A percentile compares a stretch with the other conserved stretches of the same genome.
These are phyloP conservation scores for Emydura subglobosa DNA, from an alignment of 2,113 vertebrate genomes.

Conservation along the genomic window DNA sequence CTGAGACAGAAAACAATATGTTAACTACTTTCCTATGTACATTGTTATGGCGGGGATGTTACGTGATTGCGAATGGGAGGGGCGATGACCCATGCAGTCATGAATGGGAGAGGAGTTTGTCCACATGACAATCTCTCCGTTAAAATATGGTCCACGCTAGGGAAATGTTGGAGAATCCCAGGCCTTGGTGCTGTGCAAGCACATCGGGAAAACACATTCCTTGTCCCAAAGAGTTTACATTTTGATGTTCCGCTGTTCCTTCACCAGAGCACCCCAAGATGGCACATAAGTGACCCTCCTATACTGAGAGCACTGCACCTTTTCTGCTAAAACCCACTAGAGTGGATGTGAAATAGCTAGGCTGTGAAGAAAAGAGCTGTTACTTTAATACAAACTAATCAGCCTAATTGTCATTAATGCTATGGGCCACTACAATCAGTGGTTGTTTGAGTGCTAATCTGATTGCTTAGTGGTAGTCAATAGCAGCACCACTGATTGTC, in stretches of 20 bases:
- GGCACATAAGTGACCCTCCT: background rate
- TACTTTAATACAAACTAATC: fast-evolving
- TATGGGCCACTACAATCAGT: background rate
- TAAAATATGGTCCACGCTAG: background rate
- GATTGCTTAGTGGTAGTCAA: background rate
- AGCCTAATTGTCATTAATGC: background rate
- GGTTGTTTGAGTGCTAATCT: background rate
- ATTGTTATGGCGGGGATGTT: background rate
- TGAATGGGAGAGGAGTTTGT: fast-evolving
- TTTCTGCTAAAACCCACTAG: background rate
- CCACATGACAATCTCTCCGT: background rate
- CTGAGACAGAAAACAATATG: background rate
- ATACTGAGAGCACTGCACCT: fast-evolving
- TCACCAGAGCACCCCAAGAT: background rate
- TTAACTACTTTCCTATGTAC: background rate
- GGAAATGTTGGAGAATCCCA: background rate
- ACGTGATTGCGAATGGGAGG: background rate
- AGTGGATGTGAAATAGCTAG: background rate
- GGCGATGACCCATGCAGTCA: fast-evolving
- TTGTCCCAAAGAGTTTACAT: background rate
- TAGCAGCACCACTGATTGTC: background rate
- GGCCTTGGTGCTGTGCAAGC: background rate
- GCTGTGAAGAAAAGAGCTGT: background rate
- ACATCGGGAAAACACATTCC: background rate
- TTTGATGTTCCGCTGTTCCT: background rate